Evolutionary conservation across 2,888 invertebrate species (phyloP), one percentile per base, ranked within the genome.

Genomic region (Folsomia candida): DNA sequence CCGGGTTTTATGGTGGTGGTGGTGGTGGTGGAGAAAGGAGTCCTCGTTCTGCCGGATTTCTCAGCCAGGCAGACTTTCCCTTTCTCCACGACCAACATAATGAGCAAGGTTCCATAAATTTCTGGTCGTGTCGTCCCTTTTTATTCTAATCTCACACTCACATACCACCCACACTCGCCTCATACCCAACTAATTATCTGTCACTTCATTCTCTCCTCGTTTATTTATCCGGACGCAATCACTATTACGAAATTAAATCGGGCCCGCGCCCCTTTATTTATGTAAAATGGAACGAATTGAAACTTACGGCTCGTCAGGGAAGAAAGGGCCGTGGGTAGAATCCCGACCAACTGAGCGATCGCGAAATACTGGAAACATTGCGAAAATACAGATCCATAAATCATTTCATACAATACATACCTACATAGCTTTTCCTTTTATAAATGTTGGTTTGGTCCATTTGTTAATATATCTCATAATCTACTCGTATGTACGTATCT

Each of bases 331-430:
- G 51, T 27, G 20, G 73, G 73, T 27, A 73, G 71, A 25, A 71
- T 71, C 24, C 26, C 62, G 25, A 71, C 68, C 62, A 73, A 61
- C 63, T 73, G 73, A 24, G 68, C 71, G 47, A 73, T 69, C 22
- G 73, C 65, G 65, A 73, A 73, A 67, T 73, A 71, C 73, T 73
- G 60, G 11, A 63, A 63, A 67, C 25, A 4, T 9, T 9, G 14
- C 37, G 37, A 14, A n/a, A n/a, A n/a, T n/a, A n/a, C n/a, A n/a
- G n/a, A n/a, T n/a, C n/a, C n/a, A n/a, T n/a, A n/a, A 37, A 37
- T 37, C 14, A 37, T 37, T 37, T 37, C 37, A 9, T 37, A 37
- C 14, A 37, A 37, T 37, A n/a, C n/a, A n/a, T n/a, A n/a, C n/a
- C n/a, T n/a, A n/a, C n/a, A n/a, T n/a, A n/a, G n/a, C n/a, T n/a